These are phyloP conservation scores for Actinia tenebrosa DNA, from an alignment of 64 coral and sea anemone genomes.

Conservation along the genomic window DNA sequence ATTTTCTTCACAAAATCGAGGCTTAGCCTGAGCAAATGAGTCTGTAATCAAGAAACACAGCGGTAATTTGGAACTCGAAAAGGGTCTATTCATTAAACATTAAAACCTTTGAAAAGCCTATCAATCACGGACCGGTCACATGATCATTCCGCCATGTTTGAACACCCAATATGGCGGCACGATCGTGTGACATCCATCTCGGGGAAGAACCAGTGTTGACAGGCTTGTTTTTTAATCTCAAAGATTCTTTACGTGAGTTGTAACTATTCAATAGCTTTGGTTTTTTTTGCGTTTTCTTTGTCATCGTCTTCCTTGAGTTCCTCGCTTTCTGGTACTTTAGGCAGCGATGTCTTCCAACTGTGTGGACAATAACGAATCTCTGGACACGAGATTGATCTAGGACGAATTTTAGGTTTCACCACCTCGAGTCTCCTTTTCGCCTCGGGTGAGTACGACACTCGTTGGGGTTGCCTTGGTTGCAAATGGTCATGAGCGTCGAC, in stretches of 20 bases:
- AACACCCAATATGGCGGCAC: too few species aligned
- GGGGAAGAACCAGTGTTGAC: background rate
- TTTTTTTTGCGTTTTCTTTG: background rate
- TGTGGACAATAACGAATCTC: constrained; percentile 50
- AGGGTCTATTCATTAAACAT: too few species aligned
- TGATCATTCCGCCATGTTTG: too few species aligned
- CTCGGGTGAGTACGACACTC: constrained; percentile 25
- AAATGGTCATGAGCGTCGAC: background rate
- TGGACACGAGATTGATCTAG: constrained; percentile 64
- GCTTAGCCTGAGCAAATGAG: too few species aligned
- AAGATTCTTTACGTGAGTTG: background rate
- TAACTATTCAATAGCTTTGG: background rate
- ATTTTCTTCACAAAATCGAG: too few species aligned
- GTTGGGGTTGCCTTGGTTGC: background rate
- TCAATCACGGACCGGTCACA: background rate
- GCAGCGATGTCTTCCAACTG: constrained; percentile 53
- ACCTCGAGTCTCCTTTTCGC: constrained; percentile 22
- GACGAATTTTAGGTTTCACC: constrained; percentile 48
- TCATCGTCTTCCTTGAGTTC: constrained; percentile 49
- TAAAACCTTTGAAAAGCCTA: background rate
- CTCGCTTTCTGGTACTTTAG: constrained; percentile 71
- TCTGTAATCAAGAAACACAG: too few species aligned
- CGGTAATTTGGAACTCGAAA: too few species aligned
- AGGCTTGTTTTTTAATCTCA: background rate
- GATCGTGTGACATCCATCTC: too few species aligned